Conservation (phyloP, 1,140 invertebrate genomes). For the Cherax quadricarinatus region DNA sequence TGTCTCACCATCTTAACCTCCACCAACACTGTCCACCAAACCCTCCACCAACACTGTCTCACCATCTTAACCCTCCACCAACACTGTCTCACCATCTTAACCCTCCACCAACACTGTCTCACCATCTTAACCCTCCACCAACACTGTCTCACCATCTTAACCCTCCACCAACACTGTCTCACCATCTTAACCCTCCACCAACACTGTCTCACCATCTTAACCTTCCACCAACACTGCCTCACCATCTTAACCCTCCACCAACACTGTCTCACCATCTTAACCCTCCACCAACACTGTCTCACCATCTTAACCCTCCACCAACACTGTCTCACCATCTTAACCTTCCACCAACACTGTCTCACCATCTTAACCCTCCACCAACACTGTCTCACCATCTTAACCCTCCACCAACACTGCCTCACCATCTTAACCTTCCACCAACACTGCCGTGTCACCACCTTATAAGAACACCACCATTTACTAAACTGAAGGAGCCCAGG, state of each 20-base stretch:
- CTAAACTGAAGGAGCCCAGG: too few relatives aligned
- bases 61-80: too few relatives aligned
- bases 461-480: too few relatives aligned
- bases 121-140: neutral
- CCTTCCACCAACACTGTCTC: neutral
- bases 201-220: neutral
- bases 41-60: too few relatives aligned
- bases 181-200: neutral
- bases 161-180: neutral
- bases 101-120: too few relatives aligned
- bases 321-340: neutral
- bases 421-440: neutral
- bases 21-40: neutral
- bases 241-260: neutral
- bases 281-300: neutral
- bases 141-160: neutral
- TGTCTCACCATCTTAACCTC: neutral
- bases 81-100: too few relatives aligned
- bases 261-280: neutral
- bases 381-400: neutral
- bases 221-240: neutral
- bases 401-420: neutral
- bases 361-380: neutral
- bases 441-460: neutral
- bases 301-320: neutral